Evolutionary conservation across 2,797 vertebrate genomes (phyloP).

Genomic region (Anniella stebbinsi): DNA sequence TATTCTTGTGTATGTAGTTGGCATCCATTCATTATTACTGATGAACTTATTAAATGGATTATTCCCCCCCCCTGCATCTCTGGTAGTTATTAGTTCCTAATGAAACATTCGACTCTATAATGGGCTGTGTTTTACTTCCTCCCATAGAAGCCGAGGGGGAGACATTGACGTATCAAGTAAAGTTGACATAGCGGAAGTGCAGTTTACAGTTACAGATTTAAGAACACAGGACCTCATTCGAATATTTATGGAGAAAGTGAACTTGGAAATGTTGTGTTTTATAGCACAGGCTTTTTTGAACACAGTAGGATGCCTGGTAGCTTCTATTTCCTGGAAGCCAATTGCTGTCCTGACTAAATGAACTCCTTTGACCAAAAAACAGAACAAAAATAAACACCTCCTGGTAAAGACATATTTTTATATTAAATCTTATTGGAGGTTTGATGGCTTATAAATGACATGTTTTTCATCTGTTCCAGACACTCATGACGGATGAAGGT

Average conservation of each 20-base stretch:
- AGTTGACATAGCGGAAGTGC: neutral
- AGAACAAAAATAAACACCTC: neutral
- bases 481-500: constrained; percentile 88
- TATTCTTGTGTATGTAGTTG: too few relatives aligned
- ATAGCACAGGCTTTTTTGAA: neutral
- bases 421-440: neutral
- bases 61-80: too few relatives aligned
- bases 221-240: neutral
- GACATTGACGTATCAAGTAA: neutral
- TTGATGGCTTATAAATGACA: neutral
- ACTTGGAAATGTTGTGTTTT: neutral
- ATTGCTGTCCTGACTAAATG: neutral
- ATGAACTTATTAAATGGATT: too few relatives aligned
- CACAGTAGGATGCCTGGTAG: neutral
- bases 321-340: neutral
- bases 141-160: neutral
- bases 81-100: neutral
- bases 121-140: neutral
- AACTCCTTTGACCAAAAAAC: too few relatives aligned
- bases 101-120: neutral
- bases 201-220: neutral
- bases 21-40: too few relatives aligned
- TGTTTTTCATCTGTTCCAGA: constrained; percentile 77
- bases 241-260: neutral
- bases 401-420: neutral